Conservation (phyloP, 2,113 vertebrate genomes). For the Psittacus erithacus region DNA sequence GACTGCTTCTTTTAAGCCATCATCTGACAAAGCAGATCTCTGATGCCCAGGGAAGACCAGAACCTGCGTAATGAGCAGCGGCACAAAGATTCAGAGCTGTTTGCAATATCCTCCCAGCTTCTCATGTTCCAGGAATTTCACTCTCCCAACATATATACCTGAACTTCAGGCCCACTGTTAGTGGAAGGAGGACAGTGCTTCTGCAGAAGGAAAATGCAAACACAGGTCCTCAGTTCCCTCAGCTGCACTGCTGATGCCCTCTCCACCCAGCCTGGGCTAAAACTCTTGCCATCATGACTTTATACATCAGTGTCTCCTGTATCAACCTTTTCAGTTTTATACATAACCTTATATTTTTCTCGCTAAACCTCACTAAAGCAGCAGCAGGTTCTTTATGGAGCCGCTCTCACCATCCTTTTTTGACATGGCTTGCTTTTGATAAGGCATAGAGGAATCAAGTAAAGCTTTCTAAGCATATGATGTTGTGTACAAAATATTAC, state of each 20-base stretch:
- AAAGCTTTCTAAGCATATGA: slow-evolving; percentile 36
- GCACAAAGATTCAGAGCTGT: not conserved
- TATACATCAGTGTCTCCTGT: not conserved
- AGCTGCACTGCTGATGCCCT: not conserved
- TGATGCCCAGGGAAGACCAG: not conserved
- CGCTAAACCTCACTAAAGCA: not conserved
- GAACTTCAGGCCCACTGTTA: rapidly evolving
- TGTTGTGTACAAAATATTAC: slow-evolving; percentile 57
- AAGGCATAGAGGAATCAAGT: not conserved
- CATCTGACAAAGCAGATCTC: not conserved
- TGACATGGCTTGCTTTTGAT: not conserved
- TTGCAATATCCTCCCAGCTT: not conserved
- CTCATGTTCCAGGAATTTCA: not conserved
- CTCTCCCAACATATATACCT: not conserved
- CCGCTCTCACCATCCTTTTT: not conserved
- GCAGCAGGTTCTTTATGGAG: not conserved
- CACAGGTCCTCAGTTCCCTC: not conserved
- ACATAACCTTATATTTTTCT: not conserved
- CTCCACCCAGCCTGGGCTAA: not conserved
- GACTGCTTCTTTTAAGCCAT: not conserved
- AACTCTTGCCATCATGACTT: not conserved
- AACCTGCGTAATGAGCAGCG: not conserved
- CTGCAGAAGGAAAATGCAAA: rapidly evolving
- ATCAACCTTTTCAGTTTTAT: not conserved
- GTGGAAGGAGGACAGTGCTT: not conserved